Evolutionary conservation across 2,797 vertebrate species (phyloP).

Genomic region (Selene dorsalis): DNA sequence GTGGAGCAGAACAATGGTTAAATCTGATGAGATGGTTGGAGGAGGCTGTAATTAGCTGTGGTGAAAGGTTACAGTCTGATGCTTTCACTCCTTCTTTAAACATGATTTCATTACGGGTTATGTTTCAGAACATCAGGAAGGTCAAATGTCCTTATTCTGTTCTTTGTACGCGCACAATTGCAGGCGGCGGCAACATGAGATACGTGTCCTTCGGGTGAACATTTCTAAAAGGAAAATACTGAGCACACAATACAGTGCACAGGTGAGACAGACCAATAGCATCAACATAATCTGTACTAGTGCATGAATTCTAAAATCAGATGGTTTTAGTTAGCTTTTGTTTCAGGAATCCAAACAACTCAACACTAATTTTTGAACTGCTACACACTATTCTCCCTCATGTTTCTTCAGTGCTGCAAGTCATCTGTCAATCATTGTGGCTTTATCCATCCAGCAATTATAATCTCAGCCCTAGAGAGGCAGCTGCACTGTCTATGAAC

Average conservation of each 20-base stretch:
- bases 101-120: not conserved
- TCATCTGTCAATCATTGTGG: slow-evolving; percentile 72
- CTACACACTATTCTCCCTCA: slow-evolving; percentile 47
- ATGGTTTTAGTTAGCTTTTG: slow-evolving; percentile 2
- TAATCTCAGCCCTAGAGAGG: slow-evolving; percentile 66
- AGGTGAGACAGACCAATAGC: not conserved
- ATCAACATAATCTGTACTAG: not conserved
- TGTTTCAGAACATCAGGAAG: slow-evolving; percentile 8
- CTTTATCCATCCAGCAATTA: slow-evolving; percentile 73
- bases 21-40: not conserved
- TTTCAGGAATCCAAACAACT: slow-evolving; percentile 40
- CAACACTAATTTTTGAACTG: slow-evolving; percentile 43
- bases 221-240: not conserved
- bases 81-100: not conserved
- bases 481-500: slow-evolving; percentile 71
- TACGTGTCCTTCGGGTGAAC: slow-evolving; percentile 1
- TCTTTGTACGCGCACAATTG: not conserved
- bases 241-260: not conserved
- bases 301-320: not conserved
- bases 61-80: not conserved
- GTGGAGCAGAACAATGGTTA: not conserved
- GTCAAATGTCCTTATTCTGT: slow-evolving; percentile 8
- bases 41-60: not conserved
- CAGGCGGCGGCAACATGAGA: slow-evolving; percentile 17
- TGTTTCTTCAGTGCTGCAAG: slow-evolving; percentile 41